Base-by-base conservation (phyloP, 2,113 vertebrate genomes). In the Callaeas wilsoni region DNA sequence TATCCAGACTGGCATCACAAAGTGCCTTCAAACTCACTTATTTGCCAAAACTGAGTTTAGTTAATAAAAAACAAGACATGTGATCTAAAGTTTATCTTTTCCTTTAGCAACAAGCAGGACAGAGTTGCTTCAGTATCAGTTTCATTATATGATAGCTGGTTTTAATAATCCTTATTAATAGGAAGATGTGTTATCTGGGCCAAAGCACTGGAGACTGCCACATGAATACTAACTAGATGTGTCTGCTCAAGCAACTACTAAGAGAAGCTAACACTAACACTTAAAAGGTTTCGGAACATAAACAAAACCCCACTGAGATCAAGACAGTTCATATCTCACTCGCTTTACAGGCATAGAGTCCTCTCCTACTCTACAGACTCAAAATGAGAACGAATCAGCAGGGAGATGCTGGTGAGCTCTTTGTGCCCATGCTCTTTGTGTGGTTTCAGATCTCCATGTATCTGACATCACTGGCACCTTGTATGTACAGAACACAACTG, bases 241-340 rank as follows among this genome's bases (percentile, higher is more conserved):
- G 39, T 67, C 83, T 50, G 60, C 89, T 89, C 42, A 87, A 67
- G 80, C 64, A 92, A 14, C 56, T 84, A 53, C 42, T 62, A 84
- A 59, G 23, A 90, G 82, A 90, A 60, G 49, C 35, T 56, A 86
- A 76, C 41, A 90, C 57, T 73, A 90, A 69, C 59, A 86, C 73
- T 90, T 67, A 39, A 92, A 94, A 94, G 64, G n/a, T 85, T 95
- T 85, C 82, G 62, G 79, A 92, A 77, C 25, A 91, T 27, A 92
- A 92, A 88, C 50, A 92, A 92, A 89, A 74, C 1, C 79, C 64
- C 76, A 63, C 55, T 25, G 46, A 88, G 75, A 92, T 73, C 47
- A 84, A 83, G 79, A 42, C 26, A 84, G 88, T 12, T 88, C 26
- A 7, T 4, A 33, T 37, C 63, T 57, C 55, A 27, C 44, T 23